A percentile compares a stretch with the other conserved stretches of the same genome.
Conservation (phyloP, 1,140 invertebrate genomes). For the Epicauta chinensis region DNA sequence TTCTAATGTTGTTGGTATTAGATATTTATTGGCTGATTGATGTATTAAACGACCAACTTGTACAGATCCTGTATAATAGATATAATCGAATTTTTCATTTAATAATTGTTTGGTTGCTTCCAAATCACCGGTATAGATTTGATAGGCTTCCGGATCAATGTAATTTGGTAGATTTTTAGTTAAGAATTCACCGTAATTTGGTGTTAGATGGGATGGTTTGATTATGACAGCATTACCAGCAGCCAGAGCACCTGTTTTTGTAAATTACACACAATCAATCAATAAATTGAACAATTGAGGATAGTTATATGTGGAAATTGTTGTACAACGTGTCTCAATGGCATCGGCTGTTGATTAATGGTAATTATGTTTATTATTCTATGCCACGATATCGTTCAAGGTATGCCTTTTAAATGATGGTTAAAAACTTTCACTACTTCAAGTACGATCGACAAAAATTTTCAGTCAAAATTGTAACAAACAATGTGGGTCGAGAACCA, state of each 20-base stretch:
- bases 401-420: no score
- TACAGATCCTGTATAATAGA: constrained; percentile 94
- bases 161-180: constrained; percentile 78
- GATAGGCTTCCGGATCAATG: constrained; percentile 58
- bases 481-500: no score
- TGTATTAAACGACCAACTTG: constrained; percentile 85
- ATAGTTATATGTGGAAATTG: no score
- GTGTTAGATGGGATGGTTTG: constrained; percentile 87
- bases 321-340: no score
- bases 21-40: constrained; percentile 79
- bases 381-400: no score
- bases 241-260: constrained; percentile 63
- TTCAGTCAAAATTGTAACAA: no score
- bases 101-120: constrained; percentile 79
- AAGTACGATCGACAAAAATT: no score
- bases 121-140: constrained; percentile 64
- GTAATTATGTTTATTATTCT: no score
- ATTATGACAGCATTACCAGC: constrained; percentile 88
- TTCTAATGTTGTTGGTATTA: constrained; percentile 93
- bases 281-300: no score
- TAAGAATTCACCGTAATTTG: constrained; percentile 62
- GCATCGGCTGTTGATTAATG: no score
- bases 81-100: constrained; percentile 91
- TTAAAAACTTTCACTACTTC: no score
- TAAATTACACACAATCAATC: no score